Evolutionary conservation across 2,113 vertebrate genomes (phyloP), one percentile per base, ranked within the genome.

Genomic region (Python bivittatus): DNA sequence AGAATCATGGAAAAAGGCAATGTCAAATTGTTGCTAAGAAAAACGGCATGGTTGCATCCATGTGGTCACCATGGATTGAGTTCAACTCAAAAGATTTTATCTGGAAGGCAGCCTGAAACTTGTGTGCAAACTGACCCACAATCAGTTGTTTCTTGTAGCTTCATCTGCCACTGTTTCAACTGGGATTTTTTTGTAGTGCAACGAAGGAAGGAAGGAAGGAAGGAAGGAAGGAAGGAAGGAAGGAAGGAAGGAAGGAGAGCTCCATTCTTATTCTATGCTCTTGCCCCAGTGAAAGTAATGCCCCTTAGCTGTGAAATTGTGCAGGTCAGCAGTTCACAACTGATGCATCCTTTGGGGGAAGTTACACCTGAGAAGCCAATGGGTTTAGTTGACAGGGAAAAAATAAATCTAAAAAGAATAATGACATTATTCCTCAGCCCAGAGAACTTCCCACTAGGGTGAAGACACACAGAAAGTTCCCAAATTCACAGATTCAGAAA

Each of bases 221-320:
- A 22, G 72, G 33, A 42, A 9, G 72, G 72, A 83, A 38, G 72
- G 79, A 23, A 84, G 22, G 20, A 84, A 84, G 29, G 27, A 53
- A 13, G 20, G 20, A 61, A 61, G 42, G 20, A 84, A 48, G 0
- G 9, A 84, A 84, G 29, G 12, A 6, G 57, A 42, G 52, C 84
- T 92, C 56, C 44, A 84, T 84, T 64, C 58, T 56, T 92, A 84
- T n/a, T 20, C n/a, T 48, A 64, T 89, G 61, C 79, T 93, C 89
- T 68, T 54, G 5, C 53, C 58, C 61, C 93, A 87, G 38, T 86
- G 90, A 88, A 57, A 92, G 91, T 53, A 90, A 94, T 90, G 86
- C 44, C 2, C 48, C 38, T 84, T 90, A 44, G 9, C 29, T 72
- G 44, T 86, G 52, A 54, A 90, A 90, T 27, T 29, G 17, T 48